Percentiles rank a stretch among this genome's conserved stretches.
Conservation (phyloP, 1,140 invertebrate species). For the Hycleus cichorii region DNA sequence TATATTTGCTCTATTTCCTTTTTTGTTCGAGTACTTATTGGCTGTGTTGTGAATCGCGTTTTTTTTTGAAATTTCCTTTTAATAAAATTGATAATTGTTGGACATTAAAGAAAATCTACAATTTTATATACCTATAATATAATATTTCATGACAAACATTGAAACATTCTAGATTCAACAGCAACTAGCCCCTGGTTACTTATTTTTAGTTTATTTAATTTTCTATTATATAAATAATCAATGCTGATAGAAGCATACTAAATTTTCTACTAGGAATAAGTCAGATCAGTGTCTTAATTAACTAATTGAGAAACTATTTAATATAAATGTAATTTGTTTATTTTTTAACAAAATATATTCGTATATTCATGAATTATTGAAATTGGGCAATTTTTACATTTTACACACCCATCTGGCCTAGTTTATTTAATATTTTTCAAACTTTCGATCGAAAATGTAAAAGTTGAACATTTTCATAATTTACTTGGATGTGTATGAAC, state of each 20-base stretch:
- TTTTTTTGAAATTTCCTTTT: too few species aligned
- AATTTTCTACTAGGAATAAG: conserved; percentile 8
- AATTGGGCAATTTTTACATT: too few species aligned
- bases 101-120: background rate
- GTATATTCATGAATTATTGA: too few species aligned
- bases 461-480: background rate
- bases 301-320: too few species aligned
- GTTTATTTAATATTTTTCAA: conserved; percentile 1
- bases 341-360: too few species aligned
- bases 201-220: conserved; percentile 4
- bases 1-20: background rate
- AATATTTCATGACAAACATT: conserved; percentile 2
- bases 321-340: too few species aligned
- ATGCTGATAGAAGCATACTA: conserved; percentile 11
- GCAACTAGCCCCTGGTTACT: conserved; percentile 7
- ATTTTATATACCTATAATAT: background rate
- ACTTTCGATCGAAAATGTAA: background rate
- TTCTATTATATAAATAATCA: conserved; percentile 5
- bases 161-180: conserved; percentile 6
- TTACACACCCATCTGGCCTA: too few species aligned
- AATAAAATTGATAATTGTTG: conserved; percentile 2
- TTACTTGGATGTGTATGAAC: conserved; percentile 1
- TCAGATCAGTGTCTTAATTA: too few species aligned
- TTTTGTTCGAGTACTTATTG: conserved; percentile 14
- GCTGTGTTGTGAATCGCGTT: conserved; percentile 11